Conservation (phyloP, 1,140 invertebrate species). For the Cyclina sinensis region DNA sequence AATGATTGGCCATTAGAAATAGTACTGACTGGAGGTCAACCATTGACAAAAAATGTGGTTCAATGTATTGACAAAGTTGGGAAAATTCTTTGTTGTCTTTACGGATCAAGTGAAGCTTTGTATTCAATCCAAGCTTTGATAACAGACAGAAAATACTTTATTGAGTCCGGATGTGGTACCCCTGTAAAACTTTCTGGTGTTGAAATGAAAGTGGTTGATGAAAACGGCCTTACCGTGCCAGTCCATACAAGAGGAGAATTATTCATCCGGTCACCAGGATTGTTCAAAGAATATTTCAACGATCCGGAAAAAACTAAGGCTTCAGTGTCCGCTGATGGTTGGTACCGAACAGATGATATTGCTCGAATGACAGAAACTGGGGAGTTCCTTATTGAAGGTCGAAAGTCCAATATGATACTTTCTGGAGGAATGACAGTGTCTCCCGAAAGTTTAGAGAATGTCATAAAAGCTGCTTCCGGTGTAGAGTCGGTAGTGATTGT, state of each 20-base stretch:
- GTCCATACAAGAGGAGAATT: conserved; percentile 51
- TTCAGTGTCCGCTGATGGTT: conserved; percentile 85
- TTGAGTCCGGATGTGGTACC: not conserved
- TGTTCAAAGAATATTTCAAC: conserved; percentile 91
- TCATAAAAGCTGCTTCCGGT: not conserved
- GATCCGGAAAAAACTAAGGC: conserved; percentile 85
- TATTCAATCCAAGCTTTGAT: not conserved
- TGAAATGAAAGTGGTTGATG: conserved; percentile 63
- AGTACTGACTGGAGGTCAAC: conserved; percentile 36
- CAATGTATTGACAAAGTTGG: conserved; percentile 7
- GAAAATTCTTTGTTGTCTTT: not conserved
- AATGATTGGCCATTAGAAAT: conserved; percentile 34
- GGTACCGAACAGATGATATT: conserved; percentile 86
- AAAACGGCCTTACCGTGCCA: not conserved
- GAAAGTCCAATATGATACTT: conserved; percentile 63
- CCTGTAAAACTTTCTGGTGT: not conserved
- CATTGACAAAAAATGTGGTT: not conserved
- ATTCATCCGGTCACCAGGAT: not conserved
- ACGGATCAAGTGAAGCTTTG: conserved; percentile 16
- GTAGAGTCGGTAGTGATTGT: conserved; percentile 46
- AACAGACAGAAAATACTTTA: not conserved
- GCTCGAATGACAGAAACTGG: conserved; percentile 74
- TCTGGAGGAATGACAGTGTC: conserved; percentile 47
- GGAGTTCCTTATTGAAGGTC: conserved; percentile 37
- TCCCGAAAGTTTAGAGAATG: conserved; percentile 49